phyloP scores from a whole-genome alignment of 2,797 vertebrate genomes.

The Ctenochaetus hawaiiensis region DNA sequence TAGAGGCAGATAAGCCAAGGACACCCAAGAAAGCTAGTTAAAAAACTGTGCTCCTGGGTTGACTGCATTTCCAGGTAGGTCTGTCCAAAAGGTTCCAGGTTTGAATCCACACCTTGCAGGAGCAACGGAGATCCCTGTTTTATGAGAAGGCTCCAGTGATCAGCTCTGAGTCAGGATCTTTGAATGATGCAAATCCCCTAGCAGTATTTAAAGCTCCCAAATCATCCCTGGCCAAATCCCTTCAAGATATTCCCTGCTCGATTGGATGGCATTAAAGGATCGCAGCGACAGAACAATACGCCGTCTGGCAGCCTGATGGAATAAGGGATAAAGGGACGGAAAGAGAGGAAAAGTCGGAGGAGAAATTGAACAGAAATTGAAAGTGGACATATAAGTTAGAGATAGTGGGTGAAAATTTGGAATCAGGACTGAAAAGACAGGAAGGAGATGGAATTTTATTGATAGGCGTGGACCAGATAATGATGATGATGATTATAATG shows the following conservation, averaged over 20 bases:
- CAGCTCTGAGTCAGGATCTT: constrained; percentile 82
- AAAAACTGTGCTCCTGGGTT: not conserved
- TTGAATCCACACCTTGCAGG: constrained; percentile 40
- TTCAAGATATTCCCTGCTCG: constrained; percentile 87
- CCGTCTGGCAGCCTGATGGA: constrained; percentile 73
- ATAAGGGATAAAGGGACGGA: constrained; percentile 57
- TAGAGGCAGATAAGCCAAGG: not conserved
- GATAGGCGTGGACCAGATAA: constrained; percentile 9
- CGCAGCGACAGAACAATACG: constrained; percentile 84
- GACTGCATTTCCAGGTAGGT: constrained; percentile 26
- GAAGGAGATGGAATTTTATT: constrained; percentile 18
- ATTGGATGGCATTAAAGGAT: constrained; percentile 89
- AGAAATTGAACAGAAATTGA: constrained; percentile 13
- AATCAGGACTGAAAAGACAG: constrained; percentile 20
- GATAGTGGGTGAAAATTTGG: constrained; percentile 27
- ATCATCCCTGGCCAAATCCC: constrained; percentile 88
- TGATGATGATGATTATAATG: not conserved
- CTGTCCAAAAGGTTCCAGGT: constrained; percentile 31
- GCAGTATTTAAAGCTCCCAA: constrained; percentile 86
- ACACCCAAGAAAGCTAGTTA: constrained; percentile 4
- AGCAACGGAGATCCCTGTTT: constrained; percentile 62
- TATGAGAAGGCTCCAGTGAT: constrained; percentile 71
- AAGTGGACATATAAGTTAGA: constrained; percentile 39
- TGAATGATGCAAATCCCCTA: constrained; percentile 86
- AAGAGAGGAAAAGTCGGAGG: constrained; percentile 28